Base-by-base conservation (phyloP, 2,113 vertebrate genomes). In the Pelusios castaneus region DNA sequence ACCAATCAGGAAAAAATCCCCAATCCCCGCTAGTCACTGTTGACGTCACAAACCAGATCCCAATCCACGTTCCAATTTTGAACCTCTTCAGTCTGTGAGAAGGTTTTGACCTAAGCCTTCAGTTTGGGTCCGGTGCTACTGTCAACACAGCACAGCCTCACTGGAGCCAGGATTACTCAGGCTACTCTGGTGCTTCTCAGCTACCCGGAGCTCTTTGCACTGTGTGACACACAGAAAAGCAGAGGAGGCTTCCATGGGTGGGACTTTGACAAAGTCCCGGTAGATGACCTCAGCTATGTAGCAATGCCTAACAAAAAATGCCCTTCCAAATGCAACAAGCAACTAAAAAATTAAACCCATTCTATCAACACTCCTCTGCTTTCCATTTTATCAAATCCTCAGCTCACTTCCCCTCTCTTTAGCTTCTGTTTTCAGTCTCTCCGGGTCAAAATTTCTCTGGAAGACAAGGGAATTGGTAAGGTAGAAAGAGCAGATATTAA, bases 31-130 rank as follows among this genome's bases (percentile, higher is more conserved):
- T 85, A n/a, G 31, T 52, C 58, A 43, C 38, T 80, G 77, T 70
- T 75, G 43, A 29, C 87, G 43, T 6, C 52, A n/a, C 52, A 9
- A 43, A 75, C n/a, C 70, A 38, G 24, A 43, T 38, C 25, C 38
- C 70, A 75, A 75, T 13, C 60, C 31, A 5, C 16, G 58, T 63
- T 63, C 58, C 34, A 14, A n/a, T n/a, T 67, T n/a, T 63, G 7
- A 63, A 31, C 8, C 31, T 63, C 10, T 41, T 41, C 38, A 25
- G 38, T 4, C 10, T 25, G 22, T 76, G 0, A 0, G 43, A 4
- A 76, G 16, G 38, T 6, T 67, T 75, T 41, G 31, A 8, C 43
- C 25, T 77, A 70, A 5, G 34, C 38, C 34, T 38, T 52, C 58
- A 24, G n/a, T 95, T 83, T 60, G 52, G 25, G 55, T 55, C 7